These are phyloP conservation scores for Adoxophyes honmai DNA, from an alignment of 1,140 invertebrate genomes.

Conservation along the genomic window DNA sequence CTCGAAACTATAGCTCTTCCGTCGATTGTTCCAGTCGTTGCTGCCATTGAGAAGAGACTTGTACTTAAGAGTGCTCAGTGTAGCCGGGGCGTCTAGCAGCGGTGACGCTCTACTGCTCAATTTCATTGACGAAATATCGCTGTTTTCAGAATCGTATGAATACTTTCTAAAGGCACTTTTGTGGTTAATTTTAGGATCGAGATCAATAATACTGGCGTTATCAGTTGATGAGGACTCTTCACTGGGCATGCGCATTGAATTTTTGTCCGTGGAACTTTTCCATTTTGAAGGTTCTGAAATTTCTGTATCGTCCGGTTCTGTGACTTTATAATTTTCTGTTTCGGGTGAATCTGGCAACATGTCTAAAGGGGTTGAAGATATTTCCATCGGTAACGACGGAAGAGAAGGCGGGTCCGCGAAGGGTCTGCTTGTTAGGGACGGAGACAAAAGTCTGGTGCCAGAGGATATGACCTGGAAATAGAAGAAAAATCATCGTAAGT, in stretches of 20 bases:
- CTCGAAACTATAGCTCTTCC: conserved; percentile 87
- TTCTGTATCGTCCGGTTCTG: conserved; percentile 67
- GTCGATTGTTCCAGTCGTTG: conserved; percentile 82
- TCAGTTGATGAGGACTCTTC: conserved; percentile 58
- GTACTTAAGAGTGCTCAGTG: conserved; percentile 65
- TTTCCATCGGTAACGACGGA: conserved; percentile 54
- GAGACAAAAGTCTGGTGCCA: conserved; percentile 44
- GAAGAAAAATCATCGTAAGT: too few species aligned
- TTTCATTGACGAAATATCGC: conserved; percentile 40
- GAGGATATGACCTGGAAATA: conserved; percentile 64
- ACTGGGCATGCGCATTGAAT: conserved; percentile 81
- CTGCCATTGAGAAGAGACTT: conserved; percentile 64
- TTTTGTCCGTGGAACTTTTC: conserved; percentile 78
- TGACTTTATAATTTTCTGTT: conserved; percentile 68
- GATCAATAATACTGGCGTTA: conserved; percentile 73
- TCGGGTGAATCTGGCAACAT: conserved; percentile 42
- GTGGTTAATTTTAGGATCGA: conserved; percentile 53
- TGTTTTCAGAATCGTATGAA: conserved; percentile 44
- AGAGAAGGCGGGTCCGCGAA: conserved; percentile 26
- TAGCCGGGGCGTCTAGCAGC: conserved; percentile 52
- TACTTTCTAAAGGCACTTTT: conserved; percentile 50
- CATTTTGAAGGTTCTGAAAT: conserved; percentile 77
- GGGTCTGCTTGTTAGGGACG: conserved; percentile 42
- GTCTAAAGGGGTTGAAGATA: conserved; percentile 66
- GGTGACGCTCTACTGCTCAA: conserved; percentile 46